A percentile compares a stretch with the other conserved stretches of the same genome.
These are phyloP conservation scores for Orientallactaga sibirica DNA, from an alignment of 2,797 vertebrate genomes.

Conservation along the genomic window DNA sequence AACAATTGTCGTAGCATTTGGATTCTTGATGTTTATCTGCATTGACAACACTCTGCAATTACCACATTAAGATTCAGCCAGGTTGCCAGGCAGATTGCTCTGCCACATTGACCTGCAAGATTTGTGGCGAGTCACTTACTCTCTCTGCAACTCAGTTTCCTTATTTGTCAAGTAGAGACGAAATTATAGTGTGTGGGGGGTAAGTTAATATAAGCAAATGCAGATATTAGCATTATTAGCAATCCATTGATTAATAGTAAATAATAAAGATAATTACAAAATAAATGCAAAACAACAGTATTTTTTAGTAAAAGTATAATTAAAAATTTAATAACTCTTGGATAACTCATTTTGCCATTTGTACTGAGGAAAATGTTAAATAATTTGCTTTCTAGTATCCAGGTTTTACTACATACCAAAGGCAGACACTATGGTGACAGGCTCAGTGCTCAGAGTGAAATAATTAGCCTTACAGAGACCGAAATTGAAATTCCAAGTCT, in stretches of 20 bases:
- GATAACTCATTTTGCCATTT: background rate
- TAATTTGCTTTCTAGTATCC: background rate
- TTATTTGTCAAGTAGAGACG: background rate
- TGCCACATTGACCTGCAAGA: background rate
- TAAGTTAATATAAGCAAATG: background rate
- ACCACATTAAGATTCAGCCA: background rate
- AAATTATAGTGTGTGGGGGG: background rate
- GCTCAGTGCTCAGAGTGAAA: background rate
- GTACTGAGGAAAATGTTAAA: background rate
- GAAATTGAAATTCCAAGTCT: slow-evolving; percentile 45
- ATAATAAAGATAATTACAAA: background rate
- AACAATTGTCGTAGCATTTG: background rate
- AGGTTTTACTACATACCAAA: background rate
- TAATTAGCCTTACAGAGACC: background rate
- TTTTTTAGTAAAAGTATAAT: background rate
- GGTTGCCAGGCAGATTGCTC: background rate
- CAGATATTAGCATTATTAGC: background rate
- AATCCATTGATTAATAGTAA: background rate
- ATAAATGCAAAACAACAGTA: background rate
- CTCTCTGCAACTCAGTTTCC: background rate
- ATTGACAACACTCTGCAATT: background rate
- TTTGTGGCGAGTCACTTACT: background rate
- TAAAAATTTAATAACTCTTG: background rate
- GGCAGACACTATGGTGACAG: background rate
- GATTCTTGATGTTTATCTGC: background rate